phyloP scores from a whole-genome alignment of 2,888 invertebrate species.

The Cyaniris semiargus region DNA sequence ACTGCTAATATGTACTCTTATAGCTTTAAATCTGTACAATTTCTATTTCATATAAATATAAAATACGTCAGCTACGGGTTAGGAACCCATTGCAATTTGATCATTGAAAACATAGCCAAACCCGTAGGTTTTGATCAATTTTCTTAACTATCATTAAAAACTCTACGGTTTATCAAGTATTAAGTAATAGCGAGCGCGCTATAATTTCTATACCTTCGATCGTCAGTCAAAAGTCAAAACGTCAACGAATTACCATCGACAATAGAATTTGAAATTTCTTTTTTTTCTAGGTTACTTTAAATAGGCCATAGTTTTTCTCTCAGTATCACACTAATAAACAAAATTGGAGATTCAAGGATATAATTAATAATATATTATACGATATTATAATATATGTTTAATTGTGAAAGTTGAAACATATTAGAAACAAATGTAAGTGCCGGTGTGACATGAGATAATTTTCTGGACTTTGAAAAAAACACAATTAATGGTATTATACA shows the following conservation, averaged over 20 bases:
- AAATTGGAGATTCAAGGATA: too few species aligned
- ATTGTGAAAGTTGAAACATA: too few species aligned
- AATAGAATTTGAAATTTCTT: slow-evolving; percentile 55
- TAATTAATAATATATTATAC: too few species aligned
- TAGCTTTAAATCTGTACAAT: slow-evolving; percentile 75
- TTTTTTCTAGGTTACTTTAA: slow-evolving; percentile 16
- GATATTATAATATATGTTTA: too few species aligned
- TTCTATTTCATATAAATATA: slow-evolving; percentile 74
- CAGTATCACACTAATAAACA: too few species aligned
- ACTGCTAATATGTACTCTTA: slow-evolving; percentile 67
- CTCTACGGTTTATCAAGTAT: slow-evolving; percentile 50
- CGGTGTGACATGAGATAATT: too few species aligned
- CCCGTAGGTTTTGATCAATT: slow-evolving; percentile 53
- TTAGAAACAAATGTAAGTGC: too few species aligned
- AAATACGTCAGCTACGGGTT: slow-evolving; percentile 80
- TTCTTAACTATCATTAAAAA: slow-evolving; percentile 46
- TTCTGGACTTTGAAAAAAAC: too few species aligned
- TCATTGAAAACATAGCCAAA: slow-evolving; percentile 74
- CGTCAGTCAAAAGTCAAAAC: slow-evolving; percentile 51
- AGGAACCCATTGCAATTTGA: slow-evolving; percentile 78
- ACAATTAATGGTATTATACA: too few species aligned
- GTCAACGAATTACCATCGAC: slow-evolving; percentile 61
- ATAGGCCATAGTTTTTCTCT: not conserved
- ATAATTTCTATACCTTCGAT: slow-evolving; percentile 43
- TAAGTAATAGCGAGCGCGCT: slow-evolving; percentile 54